phyloP scores from a whole-genome alignment of 2,888 invertebrate species.

The Dione vanillae region DNA sequence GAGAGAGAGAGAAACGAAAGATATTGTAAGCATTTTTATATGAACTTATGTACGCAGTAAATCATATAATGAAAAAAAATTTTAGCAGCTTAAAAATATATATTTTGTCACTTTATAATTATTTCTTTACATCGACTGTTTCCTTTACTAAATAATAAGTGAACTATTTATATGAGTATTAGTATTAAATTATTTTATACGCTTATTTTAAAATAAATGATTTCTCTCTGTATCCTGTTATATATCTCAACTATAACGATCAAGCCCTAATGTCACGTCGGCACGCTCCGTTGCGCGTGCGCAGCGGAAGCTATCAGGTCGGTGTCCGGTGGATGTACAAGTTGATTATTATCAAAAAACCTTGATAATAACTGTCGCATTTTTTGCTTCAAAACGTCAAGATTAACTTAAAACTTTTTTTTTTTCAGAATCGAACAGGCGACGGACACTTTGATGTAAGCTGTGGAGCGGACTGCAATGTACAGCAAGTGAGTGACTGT shows the following conservation, averaged over 20 bases:
- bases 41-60: too few relatives aligned
- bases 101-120: not conserved
- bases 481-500: constrained; percentile 86
- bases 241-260: constrained; percentile 39
- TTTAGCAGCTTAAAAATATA: too few relatives aligned
- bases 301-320: constrained; percentile 69
- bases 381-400: constrained; percentile 33
- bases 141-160: not conserved
- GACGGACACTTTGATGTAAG: constrained; percentile 88
- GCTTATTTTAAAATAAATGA: constrained; percentile 5
- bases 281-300: constrained; percentile 70
- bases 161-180: not conserved
- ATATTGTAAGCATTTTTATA: too few relatives aligned
- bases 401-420: constrained; percentile 43
- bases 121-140: not conserved
- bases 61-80: too few relatives aligned
- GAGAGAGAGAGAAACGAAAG: too few relatives aligned
- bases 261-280: constrained; percentile 46
- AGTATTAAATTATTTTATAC: not conserved
- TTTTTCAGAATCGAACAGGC: constrained; percentile 87
- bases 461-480: constrained; percentile 88
- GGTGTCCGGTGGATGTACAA: constrained; percentile 58
- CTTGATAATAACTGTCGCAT: constrained; percentile 37
- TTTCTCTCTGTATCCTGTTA: constrained; percentile 26
- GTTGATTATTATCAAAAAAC: constrained; percentile 53